Conservation (phyloP, 1,140 invertebrate species). For the Ostrea edulis region DNA sequence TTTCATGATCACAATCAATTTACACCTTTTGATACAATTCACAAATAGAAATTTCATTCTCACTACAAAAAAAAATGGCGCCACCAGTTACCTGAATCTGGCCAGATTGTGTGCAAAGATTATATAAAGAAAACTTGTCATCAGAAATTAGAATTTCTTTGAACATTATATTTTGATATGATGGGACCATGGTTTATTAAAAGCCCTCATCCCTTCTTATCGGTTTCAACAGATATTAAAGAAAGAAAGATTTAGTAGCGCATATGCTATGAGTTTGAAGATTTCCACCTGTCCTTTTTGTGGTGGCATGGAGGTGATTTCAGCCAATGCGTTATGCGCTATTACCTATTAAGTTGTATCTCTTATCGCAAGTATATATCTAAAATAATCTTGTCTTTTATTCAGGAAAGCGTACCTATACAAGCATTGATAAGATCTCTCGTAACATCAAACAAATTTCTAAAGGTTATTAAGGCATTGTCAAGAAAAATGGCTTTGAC, state of each 20-base stretch:
- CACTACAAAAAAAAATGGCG: background rate
- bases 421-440: constrained; percentile 1
- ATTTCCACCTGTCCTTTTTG: background rate
- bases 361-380: constrained; percentile 20
- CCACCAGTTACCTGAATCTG: background rate
- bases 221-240: constrained; percentile 22
- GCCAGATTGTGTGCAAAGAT: constrained; percentile 17
- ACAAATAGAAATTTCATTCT: constrained; percentile 27
- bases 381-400: constrained; percentile 38
- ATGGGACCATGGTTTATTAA: background rate
- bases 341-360: constrained; percentile 37
- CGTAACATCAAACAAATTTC: constrained; percentile 33
- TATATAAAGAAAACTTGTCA: constrained; percentile 6
- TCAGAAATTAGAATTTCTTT: constrained; percentile 28
- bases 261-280: background rate
- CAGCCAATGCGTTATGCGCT: constrained; percentile 20
- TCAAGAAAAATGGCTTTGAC: constrained; percentile 35
- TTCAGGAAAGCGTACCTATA: constrained; percentile 17
- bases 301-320: background rate
- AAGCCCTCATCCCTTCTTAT: constrained; percentile 25
- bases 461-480: constrained; percentile 29
- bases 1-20: constrained; percentile 1
- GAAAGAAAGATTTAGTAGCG: constrained; percentile 29
- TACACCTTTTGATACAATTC: background rate
- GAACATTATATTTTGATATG: background rate